These are phyloP conservation scores for Dicycla oo DNA, from an alignment of 2,888 invertebrate species.

Conservation along the genomic window DNA sequence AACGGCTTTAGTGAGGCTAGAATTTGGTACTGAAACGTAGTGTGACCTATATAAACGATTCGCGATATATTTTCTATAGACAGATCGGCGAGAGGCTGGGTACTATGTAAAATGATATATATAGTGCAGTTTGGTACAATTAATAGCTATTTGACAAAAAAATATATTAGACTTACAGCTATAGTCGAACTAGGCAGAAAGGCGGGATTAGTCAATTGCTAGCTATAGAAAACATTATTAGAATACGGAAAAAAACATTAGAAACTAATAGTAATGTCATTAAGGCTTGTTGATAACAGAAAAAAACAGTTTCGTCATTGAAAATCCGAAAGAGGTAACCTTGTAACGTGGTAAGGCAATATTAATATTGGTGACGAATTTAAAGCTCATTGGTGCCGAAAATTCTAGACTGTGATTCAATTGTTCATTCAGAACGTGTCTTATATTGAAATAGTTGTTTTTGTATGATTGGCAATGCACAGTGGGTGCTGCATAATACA, in stretches of 20 bases:
- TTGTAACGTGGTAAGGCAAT: slow-evolving; percentile 77
- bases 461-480: slow-evolving; percentile 88
- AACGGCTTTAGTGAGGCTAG: slow-evolving; percentile 88
- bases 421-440: slow-evolving; percentile 90
- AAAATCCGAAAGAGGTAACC: slow-evolving; percentile 76
- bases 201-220: slow-evolving; percentile 89
- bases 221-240: slow-evolving; percentile 87
- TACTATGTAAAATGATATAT: slow-evolving; percentile 79
- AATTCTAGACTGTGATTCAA: slow-evolving; percentile 90
- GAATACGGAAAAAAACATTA: slow-evolving; percentile 77
- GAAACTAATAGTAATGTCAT: slow-evolving; percentile 77
- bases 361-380: slow-evolving; percentile 86
- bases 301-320: slow-evolving; percentile 77
- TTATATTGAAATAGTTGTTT: slow-evolving; percentile 90
- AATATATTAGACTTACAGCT: slow-evolving; percentile 85
- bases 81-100: slow-evolving; percentile 78
- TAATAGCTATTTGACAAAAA: slow-evolving; percentile 83
- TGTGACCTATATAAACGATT: slow-evolving; percentile 80
- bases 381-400: slow-evolving; percentile 90
- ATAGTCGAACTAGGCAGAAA: slow-evolving; percentile 87
- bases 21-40: slow-evolving; percentile 87
- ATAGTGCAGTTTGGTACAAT: slow-evolving; percentile 84
- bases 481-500: slow-evolving; percentile 75
- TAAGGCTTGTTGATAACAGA: slow-evolving; percentile 83
- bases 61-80: slow-evolving; percentile 89